phyloP scores from a whole-genome alignment of 2,888 invertebrate genomes.

The Andrena fulva region DNA sequence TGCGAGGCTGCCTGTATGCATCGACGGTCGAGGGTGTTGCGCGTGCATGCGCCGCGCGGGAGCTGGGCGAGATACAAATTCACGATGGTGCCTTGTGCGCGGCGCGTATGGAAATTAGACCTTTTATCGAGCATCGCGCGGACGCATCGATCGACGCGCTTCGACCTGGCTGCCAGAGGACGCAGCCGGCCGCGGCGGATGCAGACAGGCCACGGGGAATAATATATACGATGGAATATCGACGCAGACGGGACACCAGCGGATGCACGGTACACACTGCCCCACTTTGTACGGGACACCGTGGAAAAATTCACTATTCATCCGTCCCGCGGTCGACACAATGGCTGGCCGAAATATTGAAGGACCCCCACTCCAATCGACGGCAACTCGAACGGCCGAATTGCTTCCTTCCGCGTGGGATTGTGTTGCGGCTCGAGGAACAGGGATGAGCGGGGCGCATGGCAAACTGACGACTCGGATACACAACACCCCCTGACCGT shows the following conservation, averaged over 20 bases:
- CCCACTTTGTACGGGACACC: conserved; percentile 68
- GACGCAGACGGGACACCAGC: conserved; percentile 37
- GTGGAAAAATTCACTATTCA: conserved; percentile 67
- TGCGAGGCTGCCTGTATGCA: not conserved
- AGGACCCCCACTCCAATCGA: conserved; percentile 36
- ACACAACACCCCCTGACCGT: conserved; percentile 4
- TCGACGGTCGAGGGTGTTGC: not conserved
- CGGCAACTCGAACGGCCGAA: conserved; percentile 53
- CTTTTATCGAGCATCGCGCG: conserved; percentile 67
- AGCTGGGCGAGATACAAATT: conserved; percentile 61
- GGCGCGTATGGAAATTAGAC: conserved; percentile 69
- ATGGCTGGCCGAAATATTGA: conserved; percentile 60
- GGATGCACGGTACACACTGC: conserved; percentile 67
- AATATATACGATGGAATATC: conserved; percentile 61
- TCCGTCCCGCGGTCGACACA: conserved; percentile 46
- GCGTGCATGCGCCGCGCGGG: conserved; percentile 9
- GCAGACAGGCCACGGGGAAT: conserved; percentile 43
- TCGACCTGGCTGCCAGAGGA: conserved; percentile 20
- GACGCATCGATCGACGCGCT: conserved; percentile 58
- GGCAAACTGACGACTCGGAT: conserved; percentile 6
- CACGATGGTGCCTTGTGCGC: conserved; percentile 37
- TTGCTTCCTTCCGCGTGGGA: conserved; percentile 59
- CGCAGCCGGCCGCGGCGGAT: conserved; percentile 16
- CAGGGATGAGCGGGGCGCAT: not conserved
- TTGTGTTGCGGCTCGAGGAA: conserved; percentile 46